Percentiles rank a stretch among this genome's conserved stretches.
phyloP scores from a whole-genome alignment of 1,140 invertebrate genomes.

The Trinorchestia longiramus region DNA sequence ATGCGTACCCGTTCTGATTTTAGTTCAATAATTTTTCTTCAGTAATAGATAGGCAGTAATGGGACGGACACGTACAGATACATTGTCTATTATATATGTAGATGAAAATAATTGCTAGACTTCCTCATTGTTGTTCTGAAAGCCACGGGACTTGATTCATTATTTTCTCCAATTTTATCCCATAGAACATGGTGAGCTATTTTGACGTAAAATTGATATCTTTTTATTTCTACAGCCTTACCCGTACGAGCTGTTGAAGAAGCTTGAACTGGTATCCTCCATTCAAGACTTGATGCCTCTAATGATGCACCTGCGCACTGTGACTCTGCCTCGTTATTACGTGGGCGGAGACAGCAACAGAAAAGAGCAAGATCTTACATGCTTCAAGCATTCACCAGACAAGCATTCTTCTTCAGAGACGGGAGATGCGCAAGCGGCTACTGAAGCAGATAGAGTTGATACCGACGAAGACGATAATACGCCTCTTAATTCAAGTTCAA shows the following conservation, averaged over 20 bases:
- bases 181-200: neutral
- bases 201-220: neutral
- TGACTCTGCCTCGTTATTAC: neutral
- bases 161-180: too few relatives aligned
- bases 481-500: neutral
- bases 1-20: too few relatives aligned
- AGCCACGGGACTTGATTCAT: too few relatives aligned
- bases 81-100: too few relatives aligned
- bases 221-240: constrained; percentile 1
- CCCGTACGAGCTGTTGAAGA: neutral
- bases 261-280: neutral
- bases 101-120: too few relatives aligned
- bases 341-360: neutral
- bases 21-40: too few relatives aligned
- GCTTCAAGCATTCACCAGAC: neutral
- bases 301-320: neutral
- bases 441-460: neutral
- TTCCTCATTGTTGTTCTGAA: too few relatives aligned
- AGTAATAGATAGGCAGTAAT: too few relatives aligned
- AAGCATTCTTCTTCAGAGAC: neutral
- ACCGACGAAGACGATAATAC: neutral
- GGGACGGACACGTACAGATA: too few relatives aligned
- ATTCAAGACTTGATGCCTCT: constrained; percentile 5
- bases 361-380: neutral
- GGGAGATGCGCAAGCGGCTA: too few relatives aligned